phyloP scores from a whole-genome alignment of 2,888 invertebrate genomes.

The Apodemia duryi region DNA sequence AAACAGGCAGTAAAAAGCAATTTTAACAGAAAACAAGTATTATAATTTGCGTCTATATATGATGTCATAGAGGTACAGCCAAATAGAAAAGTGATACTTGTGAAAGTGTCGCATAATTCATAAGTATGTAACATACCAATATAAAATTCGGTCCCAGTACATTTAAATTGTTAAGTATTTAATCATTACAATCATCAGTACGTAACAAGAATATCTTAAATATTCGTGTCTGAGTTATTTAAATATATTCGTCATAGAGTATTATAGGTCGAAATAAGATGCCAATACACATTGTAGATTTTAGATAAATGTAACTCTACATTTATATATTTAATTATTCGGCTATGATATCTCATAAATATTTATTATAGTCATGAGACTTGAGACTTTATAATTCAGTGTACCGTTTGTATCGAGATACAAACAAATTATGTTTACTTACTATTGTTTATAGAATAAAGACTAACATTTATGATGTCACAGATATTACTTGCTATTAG shows the following conservation, averaged over 20 bases:
- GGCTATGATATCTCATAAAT: constrained; percentile 4
- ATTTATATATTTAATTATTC: constrained; percentile 13
- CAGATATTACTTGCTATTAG: constrained; percentile 6
- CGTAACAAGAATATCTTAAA: too few species aligned
- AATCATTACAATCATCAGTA: too few species aligned
- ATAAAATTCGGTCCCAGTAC: too few species aligned
- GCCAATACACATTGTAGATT: constrained; percentile 6
- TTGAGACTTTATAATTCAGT: not conserved
- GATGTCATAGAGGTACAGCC: constrained; percentile 54
- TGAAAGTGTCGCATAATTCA: too few species aligned
- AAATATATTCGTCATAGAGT: constrained; percentile 8
- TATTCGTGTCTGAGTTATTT: not conserved
- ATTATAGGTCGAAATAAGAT: not conserved
- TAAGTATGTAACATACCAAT: too few species aligned
- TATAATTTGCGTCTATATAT: constrained; percentile 59
- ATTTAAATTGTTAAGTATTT: too few species aligned
- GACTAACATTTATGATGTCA: constrained; percentile 4
- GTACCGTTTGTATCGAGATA: too few species aligned
- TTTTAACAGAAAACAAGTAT: constrained; percentile 61
- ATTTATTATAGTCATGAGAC: not conserved
- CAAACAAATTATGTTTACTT: too few species aligned
- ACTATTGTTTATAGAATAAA: not conserved
- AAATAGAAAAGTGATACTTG: constrained; percentile 34
- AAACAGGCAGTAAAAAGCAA: constrained; percentile 50
- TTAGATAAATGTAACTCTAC: not conserved